phyloP scores from a whole-genome alignment of 2,113 vertebrate genomes.

The Zosterops lateralis region DNA sequence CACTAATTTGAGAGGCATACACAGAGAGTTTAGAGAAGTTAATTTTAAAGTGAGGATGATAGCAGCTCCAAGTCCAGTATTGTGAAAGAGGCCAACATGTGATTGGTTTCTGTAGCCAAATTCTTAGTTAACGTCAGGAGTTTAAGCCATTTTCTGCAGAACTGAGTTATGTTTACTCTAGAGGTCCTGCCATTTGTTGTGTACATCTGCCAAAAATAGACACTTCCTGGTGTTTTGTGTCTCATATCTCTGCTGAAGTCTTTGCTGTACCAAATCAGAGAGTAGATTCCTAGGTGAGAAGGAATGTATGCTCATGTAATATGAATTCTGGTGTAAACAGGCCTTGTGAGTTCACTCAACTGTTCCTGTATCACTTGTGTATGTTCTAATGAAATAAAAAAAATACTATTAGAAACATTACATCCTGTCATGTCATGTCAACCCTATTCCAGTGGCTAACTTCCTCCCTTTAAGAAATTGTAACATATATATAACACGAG shows the following conservation, averaged over 20 bases:
- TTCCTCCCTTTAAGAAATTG: background rate
- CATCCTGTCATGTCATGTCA: background rate
- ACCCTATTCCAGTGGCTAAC: background rate
- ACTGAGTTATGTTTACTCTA: background rate
- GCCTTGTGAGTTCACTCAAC: background rate
- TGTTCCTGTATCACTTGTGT: background rate
- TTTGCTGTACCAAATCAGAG: background rate
- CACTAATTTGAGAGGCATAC: background rate
- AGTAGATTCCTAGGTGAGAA: background rate
- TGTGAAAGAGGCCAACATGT: background rate
- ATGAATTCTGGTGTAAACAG: fast-evolving
- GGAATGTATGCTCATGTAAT: background rate
- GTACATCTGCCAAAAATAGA: background rate
- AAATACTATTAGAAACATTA: background rate
- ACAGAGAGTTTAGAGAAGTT: background rate
- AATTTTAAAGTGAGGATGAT: background rate
- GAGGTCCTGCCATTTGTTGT: background rate
- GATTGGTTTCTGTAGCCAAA: background rate
- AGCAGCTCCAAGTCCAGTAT: background rate
- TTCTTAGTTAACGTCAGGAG: background rate
- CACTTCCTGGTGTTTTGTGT: background rate
- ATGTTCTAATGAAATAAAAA: background rate
- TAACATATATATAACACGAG: fast-evolving
- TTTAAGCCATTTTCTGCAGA: background rate
- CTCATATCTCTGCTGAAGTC: background rate